These are phyloP conservation scores for Mystacornis crossleyi DNA, from an alignment of 2,113 vertebrate species.

Conservation along the genomic window DNA sequence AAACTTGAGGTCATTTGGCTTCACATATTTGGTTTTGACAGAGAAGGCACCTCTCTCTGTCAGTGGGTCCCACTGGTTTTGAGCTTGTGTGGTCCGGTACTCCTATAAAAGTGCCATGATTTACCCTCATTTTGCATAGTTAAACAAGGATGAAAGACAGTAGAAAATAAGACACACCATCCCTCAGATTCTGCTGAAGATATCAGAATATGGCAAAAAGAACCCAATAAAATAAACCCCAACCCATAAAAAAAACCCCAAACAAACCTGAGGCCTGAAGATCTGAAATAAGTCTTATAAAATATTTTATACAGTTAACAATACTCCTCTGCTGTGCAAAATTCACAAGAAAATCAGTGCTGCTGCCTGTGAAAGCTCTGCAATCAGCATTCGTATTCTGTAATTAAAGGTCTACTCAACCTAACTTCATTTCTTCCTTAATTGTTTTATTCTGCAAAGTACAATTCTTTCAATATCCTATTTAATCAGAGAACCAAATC, in stretches of 20 bases:
- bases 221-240: neutral
- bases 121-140: slow-evolving; percentile 48
- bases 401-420: neutral
- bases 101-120: neutral
- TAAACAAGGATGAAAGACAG: slow-evolving; percentile 5
- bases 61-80: neutral
- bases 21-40: neutral
- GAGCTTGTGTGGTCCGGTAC: neutral
- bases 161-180: neutral
- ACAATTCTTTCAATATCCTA: neutral
- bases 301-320: slow-evolving; percentile 7
- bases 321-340: slow-evolving; percentile 25
- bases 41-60: slow-evolving; percentile 11
- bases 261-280: neutral
- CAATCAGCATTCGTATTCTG: neutral
- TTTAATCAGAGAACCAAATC: neutral
- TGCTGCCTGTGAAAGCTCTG: neutral
- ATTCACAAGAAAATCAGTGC: slow-evolving; percentile 42
- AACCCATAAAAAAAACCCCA: neutral
- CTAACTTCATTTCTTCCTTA: neutral
- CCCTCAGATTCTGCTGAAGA: neutral
- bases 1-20: slow-evolving; percentile 37
- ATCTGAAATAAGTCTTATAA: neutral
- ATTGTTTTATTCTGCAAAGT: neutral
- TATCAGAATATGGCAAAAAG: neutral